Evolutionary conservation across 2,888 invertebrate species (phyloP).

Genomic region (Pseudococcus longispinus): DNA sequence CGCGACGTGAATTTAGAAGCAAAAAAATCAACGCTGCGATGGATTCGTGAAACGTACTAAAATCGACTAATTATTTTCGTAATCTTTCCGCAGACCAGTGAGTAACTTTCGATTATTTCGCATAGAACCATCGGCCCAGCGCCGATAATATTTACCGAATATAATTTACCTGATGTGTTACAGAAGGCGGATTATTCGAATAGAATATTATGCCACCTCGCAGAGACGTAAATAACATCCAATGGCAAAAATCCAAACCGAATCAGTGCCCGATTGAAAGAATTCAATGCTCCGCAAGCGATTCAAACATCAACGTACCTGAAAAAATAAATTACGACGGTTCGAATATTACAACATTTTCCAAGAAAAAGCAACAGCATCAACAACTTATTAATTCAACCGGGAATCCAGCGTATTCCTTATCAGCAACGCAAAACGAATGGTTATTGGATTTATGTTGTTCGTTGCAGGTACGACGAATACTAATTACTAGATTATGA

Average conservation of each 20-base stretch:
- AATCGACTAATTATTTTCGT: not conserved
- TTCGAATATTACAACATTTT: not conserved
- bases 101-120: not conserved
- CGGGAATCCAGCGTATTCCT: not conserved
- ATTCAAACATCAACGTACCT: not conserved
- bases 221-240: not conserved
- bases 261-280: not conserved
- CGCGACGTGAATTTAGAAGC: not conserved
- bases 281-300: not conserved
- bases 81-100: not conserved
- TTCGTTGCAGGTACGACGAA: not conserved
- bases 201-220: not conserved
- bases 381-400: not conserved
- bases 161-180: not conserved
- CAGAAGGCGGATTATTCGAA: not conserved
- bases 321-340: not conserved
- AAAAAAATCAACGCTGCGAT: not conserved
- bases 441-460: slow-evolving; percentile 30
- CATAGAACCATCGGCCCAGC: not conserved
- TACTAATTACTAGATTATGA: no score
- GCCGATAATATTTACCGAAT: not conserved
- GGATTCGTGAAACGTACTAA: not conserved
- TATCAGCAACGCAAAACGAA: slow-evolving; percentile 18
- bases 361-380: not conserved
- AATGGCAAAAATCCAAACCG: not conserved